These are phyloP conservation scores for Melinaea marsaeus DNA, from an alignment of 2,888 invertebrate genomes.

Conservation along the genomic window DNA sequence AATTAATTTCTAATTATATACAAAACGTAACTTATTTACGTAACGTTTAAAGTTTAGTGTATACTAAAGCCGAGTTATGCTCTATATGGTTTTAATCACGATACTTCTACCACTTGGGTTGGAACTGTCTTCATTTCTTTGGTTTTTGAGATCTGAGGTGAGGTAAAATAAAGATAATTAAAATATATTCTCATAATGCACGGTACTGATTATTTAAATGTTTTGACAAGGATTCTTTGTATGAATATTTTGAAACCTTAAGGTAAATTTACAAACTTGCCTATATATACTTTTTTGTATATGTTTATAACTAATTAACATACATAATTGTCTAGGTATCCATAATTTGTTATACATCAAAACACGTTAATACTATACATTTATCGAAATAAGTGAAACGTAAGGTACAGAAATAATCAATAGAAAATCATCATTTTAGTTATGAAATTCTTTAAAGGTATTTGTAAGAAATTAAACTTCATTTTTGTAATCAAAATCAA, in stretches of 20 bases:
- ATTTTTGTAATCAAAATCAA: no score
- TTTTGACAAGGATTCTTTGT: not conserved
- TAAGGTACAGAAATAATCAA: no score
- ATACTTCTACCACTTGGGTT: slow-evolving; percentile 73
- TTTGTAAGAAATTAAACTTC: no score
- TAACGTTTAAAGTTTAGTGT: slow-evolving; percentile 40
- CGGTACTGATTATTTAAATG: not conserved
- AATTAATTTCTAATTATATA: not conserved
- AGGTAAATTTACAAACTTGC: no score
- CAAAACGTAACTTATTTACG: slow-evolving; percentile 17
- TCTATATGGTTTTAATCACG: slow-evolving; percentile 75
- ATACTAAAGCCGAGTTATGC: slow-evolving; percentile 70
- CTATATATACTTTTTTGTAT: no score
- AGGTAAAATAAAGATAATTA: slow-evolving; percentile 44
- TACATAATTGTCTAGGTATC: no score
- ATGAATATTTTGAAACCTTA: not conserved
- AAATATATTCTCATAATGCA: slow-evolving; percentile 1
- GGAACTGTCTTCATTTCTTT: slow-evolving; percentile 61
- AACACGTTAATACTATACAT: no score
- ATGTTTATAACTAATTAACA: not conserved
- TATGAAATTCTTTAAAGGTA: no score
- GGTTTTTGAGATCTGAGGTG: slow-evolving; percentile 67
- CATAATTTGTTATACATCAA: no score
- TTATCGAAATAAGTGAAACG: no score
- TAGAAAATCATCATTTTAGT: no score